Conservation (phyloP, 2,113 vertebrate genomes). For the Festucalex cinctus region DNA sequence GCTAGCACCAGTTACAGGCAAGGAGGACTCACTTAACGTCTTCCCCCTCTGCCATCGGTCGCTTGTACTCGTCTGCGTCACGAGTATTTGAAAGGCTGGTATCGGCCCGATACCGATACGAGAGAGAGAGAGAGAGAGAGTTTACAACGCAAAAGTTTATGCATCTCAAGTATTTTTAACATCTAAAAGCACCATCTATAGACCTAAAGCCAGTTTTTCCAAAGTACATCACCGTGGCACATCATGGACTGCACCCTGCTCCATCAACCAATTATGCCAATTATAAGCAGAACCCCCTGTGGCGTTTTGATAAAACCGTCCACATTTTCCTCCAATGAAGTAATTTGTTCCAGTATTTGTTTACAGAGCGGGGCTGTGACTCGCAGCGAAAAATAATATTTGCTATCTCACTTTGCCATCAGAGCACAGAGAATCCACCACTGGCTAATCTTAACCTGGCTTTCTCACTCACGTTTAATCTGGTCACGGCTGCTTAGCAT, state of each 20-base stretch:
- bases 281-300: constrained; percentile 66
- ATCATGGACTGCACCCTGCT: constrained; percentile 54
- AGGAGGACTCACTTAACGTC: no score
- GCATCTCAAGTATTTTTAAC: background rate
- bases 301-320: constrained; percentile 71
- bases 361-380: constrained; percentile 63
- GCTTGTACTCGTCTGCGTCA: no score
- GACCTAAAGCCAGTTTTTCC: constrained; percentile 39
- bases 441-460: constrained; percentile 67
- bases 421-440: constrained; percentile 58
- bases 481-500: constrained; percentile 66
- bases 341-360: constrained; percentile 72
- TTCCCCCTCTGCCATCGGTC: no score
- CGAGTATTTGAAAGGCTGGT: no score
- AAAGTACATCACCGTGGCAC: constrained; percentile 55
- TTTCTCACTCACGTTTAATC: constrained; percentile 69
- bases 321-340: constrained; percentile 67
- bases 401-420: constrained; percentile 65
- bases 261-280: constrained; percentile 65
- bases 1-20: no score
- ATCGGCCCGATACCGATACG: no score
- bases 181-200: constrained; percentile 42
- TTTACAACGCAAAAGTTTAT: no score
- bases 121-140: no score
- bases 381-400: constrained; percentile 65